A percentile compares a stretch with the other conserved stretches of the same genome.
phyloP scores from a whole-genome alignment of 2,113 vertebrate genomes.

The Rhipidura dahli region DNA sequence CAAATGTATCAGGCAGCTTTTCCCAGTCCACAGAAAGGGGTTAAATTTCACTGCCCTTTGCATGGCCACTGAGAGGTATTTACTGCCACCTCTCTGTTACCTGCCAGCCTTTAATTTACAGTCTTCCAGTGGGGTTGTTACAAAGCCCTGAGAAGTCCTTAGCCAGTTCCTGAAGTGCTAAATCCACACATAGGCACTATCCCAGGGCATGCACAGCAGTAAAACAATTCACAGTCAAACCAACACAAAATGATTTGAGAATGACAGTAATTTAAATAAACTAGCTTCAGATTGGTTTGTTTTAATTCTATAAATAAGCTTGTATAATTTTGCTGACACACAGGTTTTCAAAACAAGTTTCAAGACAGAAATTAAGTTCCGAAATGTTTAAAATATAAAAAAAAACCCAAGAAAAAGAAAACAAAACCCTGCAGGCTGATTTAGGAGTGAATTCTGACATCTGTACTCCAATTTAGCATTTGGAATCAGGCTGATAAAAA shows the following conservation, averaged over 20 bases:
- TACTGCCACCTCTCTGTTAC: background rate
- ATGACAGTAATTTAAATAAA: background rate
- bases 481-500: constrained; percentile 9
- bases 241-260: background rate
- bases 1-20: background rate
- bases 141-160: background rate
- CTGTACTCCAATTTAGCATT: background rate
- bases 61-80: background rate
- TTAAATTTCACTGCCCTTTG: background rate
- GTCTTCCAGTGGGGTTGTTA: background rate
- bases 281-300: background rate
- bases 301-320: background rate
- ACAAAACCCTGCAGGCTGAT: background rate
- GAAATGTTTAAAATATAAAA: background rate
- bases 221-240: background rate
- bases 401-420: background rate
- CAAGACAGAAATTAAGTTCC: background rate
- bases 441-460: background rate
- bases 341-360: background rate
- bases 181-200: background rate
- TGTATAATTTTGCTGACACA: background rate
- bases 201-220: background rate
- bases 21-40: background rate
- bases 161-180: background rate
- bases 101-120: background rate